Base-by-base conservation (phyloP, 2,888 invertebrate species). In the Eupithecia tripunctaria region DNA sequence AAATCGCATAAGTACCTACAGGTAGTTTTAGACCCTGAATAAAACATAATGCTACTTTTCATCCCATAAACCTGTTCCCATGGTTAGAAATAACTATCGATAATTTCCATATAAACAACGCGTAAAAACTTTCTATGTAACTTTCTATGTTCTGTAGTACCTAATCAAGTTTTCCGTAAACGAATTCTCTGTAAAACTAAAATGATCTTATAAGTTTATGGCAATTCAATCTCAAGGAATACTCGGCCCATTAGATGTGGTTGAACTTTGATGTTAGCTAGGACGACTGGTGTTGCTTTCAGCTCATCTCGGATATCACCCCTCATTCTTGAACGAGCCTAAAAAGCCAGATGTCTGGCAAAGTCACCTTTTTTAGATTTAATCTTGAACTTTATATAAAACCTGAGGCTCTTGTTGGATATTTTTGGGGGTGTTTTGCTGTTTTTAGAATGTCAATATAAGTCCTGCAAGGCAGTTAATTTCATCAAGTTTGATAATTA, bases 181-280 rank as follows among this genome's bases (percentile, higher is more conserved):
- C 10, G 12, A 51, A 3, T 51, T 21, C 51, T 12, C 21, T 21
- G 51, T 51, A 10, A 51, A 51, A 10, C 21, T 21, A 3, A 21
- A 51, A 12, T 47, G 1, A 47, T 60, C 60, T 21, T 2, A 18
- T 18, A 60, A 29, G 27, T 29, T 29, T 56, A 36, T 51, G 67
- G 56, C 60, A 60, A 36, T 59, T 62, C 65, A 75, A 68, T 74
- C 73, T 71, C 63, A 62, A 60, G 68, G 51, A 70, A 56, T 68
- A 59, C 67, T 68, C 59, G 68, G 68, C 41, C 68, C 56, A 56
- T 56, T 75, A 74, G 71, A 73, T 73, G 73, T 70, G 66, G 64
- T 65, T 78, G 78, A 75, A 75, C 76, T 74, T 75, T 76, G 71
- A 71, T 59, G 74, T 78, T 78, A 76, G 75, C 75, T 77, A 73